Conservation (phyloP, 2,888 invertebrate genomes). For the Balanococcus diminutus region DNA sequence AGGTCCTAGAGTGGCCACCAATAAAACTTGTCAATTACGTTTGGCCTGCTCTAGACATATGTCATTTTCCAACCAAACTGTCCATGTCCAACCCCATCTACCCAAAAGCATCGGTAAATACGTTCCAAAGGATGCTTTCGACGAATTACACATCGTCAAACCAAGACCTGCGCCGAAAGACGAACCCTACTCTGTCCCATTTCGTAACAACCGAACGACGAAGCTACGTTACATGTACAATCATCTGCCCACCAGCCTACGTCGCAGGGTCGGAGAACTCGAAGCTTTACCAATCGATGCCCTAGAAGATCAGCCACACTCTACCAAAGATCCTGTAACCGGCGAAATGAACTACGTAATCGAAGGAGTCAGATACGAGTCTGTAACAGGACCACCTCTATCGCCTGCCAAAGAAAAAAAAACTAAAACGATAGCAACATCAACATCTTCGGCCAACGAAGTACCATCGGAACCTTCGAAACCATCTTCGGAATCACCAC, state of each 20-base stretch:
- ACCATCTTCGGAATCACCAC: neutral
- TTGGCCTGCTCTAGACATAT: neutral
- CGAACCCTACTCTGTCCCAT: slow-evolving; percentile 8
- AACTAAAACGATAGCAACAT: neutral
- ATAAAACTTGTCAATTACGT: neutral
- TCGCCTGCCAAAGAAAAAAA: neutral
- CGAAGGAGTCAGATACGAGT: slow-evolving; percentile 28
- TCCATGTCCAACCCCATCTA: neutral
- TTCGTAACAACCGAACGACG: slow-evolving; percentile 29
- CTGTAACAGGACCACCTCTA: neutral
- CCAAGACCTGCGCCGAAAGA: slow-evolving; percentile 11
- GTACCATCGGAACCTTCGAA: neutral
- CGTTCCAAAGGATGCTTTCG: neutral
- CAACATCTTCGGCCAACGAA: neutral
- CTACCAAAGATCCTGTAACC: neutral
- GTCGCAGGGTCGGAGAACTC: neutral
- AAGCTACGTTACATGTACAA: slow-evolving; percentile 44
- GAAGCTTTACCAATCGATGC: neutral
- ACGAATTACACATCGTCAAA: neutral
- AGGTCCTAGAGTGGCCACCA: neutral
- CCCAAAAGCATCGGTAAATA: neutral
- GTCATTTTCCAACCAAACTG: neutral
- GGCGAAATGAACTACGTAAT: slow-evolving; percentile 25
- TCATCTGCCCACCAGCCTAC: neutral
- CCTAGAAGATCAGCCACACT: neutral